Evolutionary conservation across 2,113 vertebrate species (phyloP), one percentile per base, ranked within the genome.

Genomic region (Myiozetetes cayanensis): DNA sequence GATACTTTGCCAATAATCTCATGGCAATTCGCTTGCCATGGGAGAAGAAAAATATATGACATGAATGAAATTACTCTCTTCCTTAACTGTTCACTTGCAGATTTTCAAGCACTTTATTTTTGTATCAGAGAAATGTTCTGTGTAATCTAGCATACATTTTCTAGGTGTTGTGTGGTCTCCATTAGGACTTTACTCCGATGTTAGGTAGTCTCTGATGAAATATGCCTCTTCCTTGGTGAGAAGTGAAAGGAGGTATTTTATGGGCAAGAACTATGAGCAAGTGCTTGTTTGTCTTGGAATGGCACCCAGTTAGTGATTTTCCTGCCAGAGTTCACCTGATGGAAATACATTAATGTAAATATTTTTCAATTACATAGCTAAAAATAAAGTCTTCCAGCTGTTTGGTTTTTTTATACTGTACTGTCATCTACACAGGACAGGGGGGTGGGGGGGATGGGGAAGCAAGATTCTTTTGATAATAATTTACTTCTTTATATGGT

Each of bases 1-100:
- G 49, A 82, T 87, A 44, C 58, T 85, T 85, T 95, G 67, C 71
- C 89, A 94, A 85, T 94, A 90, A 89, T 89, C 33, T 87, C n/a
- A 72, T 79, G 49, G 76, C 73, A 91, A 95, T 94, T 85, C 6
- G 0, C 41, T 67, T 93, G 62, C 37, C 56, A 56, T 0, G 6
- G 58, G 50, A 76, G 49, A 91, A 53, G 66, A 47, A 82, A 81
- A 87, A 27, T 27, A 68, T 16, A 68, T 16, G 25, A 43, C 46
- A 78, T 17, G 31, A 82, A 89, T 79, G 16, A 91, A 96, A 87
- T 76, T 20, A 61, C 5, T 53, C 39, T 68, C 18, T 53, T 31
- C 31, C 66, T 90, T 87, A 87, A 44, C 58, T 87, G 20, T 47
- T 90, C 46, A 35, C 35, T 87, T 76, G 14, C 30, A 77, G 24